Percentiles rank a stretch among this genome's conserved stretches.
These are phyloP conservation scores for Julus scanicus DNA, from an alignment of 2,888 invertebrate species.

Conservation along the genomic window DNA sequence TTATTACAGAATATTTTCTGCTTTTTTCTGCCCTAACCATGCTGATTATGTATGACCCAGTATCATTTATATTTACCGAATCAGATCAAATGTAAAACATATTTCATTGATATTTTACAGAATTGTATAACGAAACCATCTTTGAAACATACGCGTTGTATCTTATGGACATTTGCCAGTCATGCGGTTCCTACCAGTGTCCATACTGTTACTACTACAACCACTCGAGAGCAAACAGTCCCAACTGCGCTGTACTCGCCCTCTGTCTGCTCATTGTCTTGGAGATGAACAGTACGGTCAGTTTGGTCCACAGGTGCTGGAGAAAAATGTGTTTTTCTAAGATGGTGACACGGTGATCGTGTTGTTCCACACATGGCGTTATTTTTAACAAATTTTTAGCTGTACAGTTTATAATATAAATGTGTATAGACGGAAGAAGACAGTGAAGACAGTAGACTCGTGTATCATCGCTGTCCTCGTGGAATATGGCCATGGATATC, in stretches of 20 bases:
- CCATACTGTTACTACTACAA: conserved; percentile 80
- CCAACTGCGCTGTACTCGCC: conserved; percentile 63
- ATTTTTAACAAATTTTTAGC: background rate
- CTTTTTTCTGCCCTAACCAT: too few relatives aligned
- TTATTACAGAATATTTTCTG: too few relatives aligned
- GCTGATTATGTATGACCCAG: too few relatives aligned
- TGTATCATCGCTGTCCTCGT: too few relatives aligned
- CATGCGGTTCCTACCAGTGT: conserved; percentile 93
- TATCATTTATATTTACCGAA: too few relatives aligned
- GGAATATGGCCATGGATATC: too few relatives aligned
- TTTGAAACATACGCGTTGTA: conserved; percentile 88
- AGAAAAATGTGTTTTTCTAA: background rate
- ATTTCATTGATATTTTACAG: conserved; percentile 69
- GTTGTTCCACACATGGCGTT: background rate
- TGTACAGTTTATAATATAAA: conserved; percentile 32
- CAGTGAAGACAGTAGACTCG: background rate
- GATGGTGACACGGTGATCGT: conserved; percentile 9
- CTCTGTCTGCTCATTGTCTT: background rate
- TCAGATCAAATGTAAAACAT: too few relatives aligned
- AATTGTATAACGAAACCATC: conserved; percentile 91
- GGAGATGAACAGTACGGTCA: background rate
- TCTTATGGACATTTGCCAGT: conserved; percentile 89
- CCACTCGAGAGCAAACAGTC: background rate
- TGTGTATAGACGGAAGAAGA: background rate
- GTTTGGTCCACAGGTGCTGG: background rate